Evolutionary conservation across 1,140 invertebrate species (phyloP).

Genomic region (Nebria ingens): DNA sequence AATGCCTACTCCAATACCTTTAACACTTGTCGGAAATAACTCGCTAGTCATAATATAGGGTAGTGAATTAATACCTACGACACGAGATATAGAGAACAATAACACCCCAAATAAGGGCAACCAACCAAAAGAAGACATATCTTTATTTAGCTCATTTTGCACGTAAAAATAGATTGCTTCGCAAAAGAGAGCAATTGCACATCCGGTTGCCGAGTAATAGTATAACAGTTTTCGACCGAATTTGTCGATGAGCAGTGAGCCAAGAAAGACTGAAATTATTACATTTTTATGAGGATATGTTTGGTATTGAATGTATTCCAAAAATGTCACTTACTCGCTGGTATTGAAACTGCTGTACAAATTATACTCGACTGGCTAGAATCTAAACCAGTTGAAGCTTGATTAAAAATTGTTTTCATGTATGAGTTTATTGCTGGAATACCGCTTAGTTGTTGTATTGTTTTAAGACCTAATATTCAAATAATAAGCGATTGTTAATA

Average conservation of each 20-base stretch:
- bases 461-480: not conserved
- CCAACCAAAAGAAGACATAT: slow-evolving; percentile 14
- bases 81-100: slow-evolving; percentile 21
- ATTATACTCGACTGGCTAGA: slow-evolving; percentile 24
- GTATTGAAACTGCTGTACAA: slow-evolving; percentile 18
- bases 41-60: slow-evolving; percentile 28
- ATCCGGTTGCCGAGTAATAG: slow-evolving; percentile 16
- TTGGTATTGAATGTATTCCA: not conserved
- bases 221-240: slow-evolving; percentile 20
- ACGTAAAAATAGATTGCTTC: slow-evolving; percentile 17
- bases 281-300: not conserved
- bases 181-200: slow-evolving; percentile 17
- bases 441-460: slow-evolving; percentile 23
- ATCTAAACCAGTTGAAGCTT: slow-evolving; percentile 22
- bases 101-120: slow-evolving; percentile 22
- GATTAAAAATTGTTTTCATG: slow-evolving; percentile 23
- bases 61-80: slow-evolving; percentile 19
- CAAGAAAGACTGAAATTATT: slow-evolving; percentile 17
- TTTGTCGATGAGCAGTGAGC: slow-evolving; percentile 20
- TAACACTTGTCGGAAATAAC: slow-evolving; percentile 25
- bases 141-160: not conserved
- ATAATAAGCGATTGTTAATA: too few relatives aligned
- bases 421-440: slow-evolving; percentile 26
- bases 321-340: not conserved
- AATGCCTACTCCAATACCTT: slow-evolving; percentile 26